phyloP scores from a whole-genome alignment of 2,113 vertebrate genomes.

The Cyanistes caeruleus region DNA sequence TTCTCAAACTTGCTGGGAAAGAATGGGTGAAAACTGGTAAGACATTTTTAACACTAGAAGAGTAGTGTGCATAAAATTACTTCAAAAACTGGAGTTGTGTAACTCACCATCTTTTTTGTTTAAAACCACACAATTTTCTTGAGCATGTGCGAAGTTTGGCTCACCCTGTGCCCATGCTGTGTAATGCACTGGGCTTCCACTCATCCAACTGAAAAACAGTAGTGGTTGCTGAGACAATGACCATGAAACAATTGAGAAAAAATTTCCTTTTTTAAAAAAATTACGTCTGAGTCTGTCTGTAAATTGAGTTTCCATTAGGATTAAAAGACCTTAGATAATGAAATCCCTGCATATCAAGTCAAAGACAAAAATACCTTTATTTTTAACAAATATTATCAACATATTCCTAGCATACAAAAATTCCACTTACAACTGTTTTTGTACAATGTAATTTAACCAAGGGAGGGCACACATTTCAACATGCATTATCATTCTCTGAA shows the following conservation, averaged over 20 bases:
- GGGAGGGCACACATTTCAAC: not conserved
- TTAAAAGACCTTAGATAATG: not conserved
- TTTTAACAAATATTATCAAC: not conserved
- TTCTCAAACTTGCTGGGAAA: not conserved
- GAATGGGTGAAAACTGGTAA: not conserved
- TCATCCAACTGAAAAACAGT: conserved; percentile 79
- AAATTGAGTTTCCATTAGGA: not conserved
- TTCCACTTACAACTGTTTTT: not conserved
- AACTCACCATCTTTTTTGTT: conserved; percentile 79
- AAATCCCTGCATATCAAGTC: not conserved
- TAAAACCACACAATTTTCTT: conserved; percentile 86
- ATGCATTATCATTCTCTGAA: not conserved
- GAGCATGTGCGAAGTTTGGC: conserved; percentile 80
- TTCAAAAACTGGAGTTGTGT: not conserved
- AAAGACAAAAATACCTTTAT: not conserved
- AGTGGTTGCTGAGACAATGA: not conserved
- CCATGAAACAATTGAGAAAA: not conserved
- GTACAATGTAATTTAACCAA: not conserved
- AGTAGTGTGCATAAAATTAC: not conserved
- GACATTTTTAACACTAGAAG: not conserved
- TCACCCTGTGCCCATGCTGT: conserved; percentile 82
- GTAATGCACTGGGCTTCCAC: conserved; percentile 78
- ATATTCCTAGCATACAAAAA: not conserved
- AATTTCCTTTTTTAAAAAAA: not conserved
- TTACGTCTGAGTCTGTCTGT: not conserved